Evolutionary conservation across 2,113 vertebrate genomes (phyloP), one percentile per base, ranked within the genome.

Genomic region (Calonectris borealis): DNA sequence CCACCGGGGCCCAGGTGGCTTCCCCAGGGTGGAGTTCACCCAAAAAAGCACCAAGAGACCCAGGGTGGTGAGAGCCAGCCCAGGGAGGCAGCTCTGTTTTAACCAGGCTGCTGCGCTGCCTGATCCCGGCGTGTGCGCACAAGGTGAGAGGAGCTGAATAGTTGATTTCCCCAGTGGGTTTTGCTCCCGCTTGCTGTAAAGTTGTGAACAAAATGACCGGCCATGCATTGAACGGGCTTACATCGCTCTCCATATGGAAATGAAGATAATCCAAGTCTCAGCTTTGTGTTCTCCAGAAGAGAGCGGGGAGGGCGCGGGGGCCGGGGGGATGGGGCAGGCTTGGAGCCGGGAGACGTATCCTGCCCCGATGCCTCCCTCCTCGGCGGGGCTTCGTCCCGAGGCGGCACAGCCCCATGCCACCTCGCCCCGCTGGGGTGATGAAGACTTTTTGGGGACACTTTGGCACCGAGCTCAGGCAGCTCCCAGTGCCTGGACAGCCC

Each of bases 221-320:
- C 98, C 98, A 97, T 97, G 98, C 98, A 97, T 97, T 97, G 97
- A 98, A 97, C 96, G 95, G 98, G 98, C 97, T 98, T 98, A 98
- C 98, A 98, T 96, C 95, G 95, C 97, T 97, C 97, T 98, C 98
- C 98, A 98, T 98, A 98, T 98, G 98, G 98, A 98, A 98, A 98
- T 98, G 91, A 98, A 98, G 98, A 98, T 98, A 98, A 98, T 98
- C 98, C 97, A 93, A 92, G 96, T 84, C 96, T 91, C 92, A 91
- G 98, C 98, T 98, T 98, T 98, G 98, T 98, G 97, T 97, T 95
- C 96, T 95, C 80, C 8, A 40, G 70, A 66, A 88, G 89, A 69
- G 75, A 94, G 93, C n/a, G 0, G 26, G 91, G 79, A 83, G 92
- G 92, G 90, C 88, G 93, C 13, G 3, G 69, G 68, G 83, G 16